Percentiles rank a stretch among this genome's conserved stretches.
These are phyloP conservation scores for Periphyllus acericola DNA, from an alignment of 2,888 invertebrate genomes.

Conservation along the genomic window DNA sequence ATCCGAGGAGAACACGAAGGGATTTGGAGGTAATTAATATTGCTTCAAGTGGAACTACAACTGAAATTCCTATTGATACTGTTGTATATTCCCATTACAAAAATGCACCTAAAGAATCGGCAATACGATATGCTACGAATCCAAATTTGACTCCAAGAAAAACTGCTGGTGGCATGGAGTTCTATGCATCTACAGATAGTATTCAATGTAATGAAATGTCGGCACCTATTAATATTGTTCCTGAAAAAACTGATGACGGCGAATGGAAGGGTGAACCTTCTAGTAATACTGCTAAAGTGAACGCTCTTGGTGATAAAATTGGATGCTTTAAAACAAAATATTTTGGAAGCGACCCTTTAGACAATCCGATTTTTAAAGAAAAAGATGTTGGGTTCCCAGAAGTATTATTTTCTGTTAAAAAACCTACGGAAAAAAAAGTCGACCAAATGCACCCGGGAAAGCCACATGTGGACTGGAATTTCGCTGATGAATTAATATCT, in stretches of 20 bases:
- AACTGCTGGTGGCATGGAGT: constrained; percentile 73
- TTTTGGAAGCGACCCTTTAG: constrained; percentile 79
- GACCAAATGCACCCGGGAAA: constrained; percentile 48
- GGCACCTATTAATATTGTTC: constrained; percentile 66
- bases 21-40: constrained; percentile 62
- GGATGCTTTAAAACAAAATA: constrained; percentile 80
- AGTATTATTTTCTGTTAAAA: constrained; percentile 30
- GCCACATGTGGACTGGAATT: constrained; percentile 27
- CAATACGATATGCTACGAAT: constrained; percentile 76
- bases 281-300: constrained; percentile 69
- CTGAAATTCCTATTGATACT: constrained; percentile 64
- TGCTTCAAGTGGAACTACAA: constrained; percentile 63
- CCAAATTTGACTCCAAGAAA: constrained; percentile 74
- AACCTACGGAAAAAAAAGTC: constrained; percentile 63
- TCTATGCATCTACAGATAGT: constrained; percentile 73
- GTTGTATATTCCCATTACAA: constrained; percentile 77
- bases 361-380: constrained; percentile 77
- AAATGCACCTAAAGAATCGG: constrained; percentile 71
- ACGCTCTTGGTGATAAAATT: constrained; percentile 77
- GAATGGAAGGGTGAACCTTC: constrained; percentile 65
- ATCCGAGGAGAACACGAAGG: constrained; percentile 50
- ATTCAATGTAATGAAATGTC: constrained; percentile 67
- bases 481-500: constrained; percentile 39
- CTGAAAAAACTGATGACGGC: constrained; percentile 66
- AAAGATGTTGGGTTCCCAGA: constrained; percentile 66